Base-by-base conservation (phyloP, 1,140 invertebrate genomes). In the Drosophila virilis region DNA sequence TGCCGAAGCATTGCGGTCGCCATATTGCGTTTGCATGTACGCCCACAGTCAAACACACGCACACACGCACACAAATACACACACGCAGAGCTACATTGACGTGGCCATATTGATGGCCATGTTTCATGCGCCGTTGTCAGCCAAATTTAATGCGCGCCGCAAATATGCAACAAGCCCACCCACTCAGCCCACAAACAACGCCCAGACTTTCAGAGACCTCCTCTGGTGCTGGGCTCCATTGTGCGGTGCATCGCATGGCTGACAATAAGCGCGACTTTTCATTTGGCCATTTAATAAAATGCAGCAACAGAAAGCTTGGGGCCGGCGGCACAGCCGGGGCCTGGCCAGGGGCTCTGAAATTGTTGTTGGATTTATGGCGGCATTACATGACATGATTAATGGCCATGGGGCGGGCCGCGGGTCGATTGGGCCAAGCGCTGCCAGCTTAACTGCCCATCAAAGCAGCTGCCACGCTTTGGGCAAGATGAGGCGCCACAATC, bases 1-100 rank as follows among this genome's bases (percentile, higher is more conserved):
- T 84, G 74, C 73, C 74, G 81, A 78, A 72, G 83, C 88, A 91
- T 91, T 91, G 88, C 88, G 88, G 88, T 91, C 83, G 82, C 88
- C 88, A 91, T 91, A 91, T 91, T 91, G 83, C 88, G 88, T 91
- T 90, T 91, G 88, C 88, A 91, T 88, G 80, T 80, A 78, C 84
- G 80, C 84, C 85, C 80, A 88, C 80, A 88, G 71, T 61, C 78
- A 88, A 67, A 78, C 76, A 78, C 78, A 78, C 70, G 8, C 58
- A 59, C 50, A 58, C 37, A 50, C 46, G 46, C 43, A 61, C 65
- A 74, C 46, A 46, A 28, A 51, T 57, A 38, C 28, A 55, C 46
- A 58, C 37, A 52, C 57, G 33, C 48, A 40, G 32, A 28, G 37
- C 50, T 40, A 33, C 82, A 86, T 82, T 74, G 82, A 82, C 82